A percentile compares a stretch with the other conserved stretches of the same genome.
phyloP scores from a whole-genome alignment of 1,140 invertebrate species.

The Platorchestia sp. region DNA sequence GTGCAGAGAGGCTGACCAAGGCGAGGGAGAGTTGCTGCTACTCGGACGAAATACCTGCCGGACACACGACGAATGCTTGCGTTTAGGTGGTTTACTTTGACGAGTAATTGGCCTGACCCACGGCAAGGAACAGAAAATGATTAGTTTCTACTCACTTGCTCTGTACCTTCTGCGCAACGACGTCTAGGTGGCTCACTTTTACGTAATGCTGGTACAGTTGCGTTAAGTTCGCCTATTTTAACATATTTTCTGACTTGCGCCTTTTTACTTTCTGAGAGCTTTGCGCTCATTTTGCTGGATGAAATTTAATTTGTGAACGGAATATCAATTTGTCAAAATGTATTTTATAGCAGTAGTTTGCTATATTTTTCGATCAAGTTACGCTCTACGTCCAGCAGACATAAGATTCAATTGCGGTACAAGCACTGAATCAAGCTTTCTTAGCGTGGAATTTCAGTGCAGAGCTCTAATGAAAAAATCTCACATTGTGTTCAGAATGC shows the following conservation, averaged over 20 bases:
- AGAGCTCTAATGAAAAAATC: too few species aligned
- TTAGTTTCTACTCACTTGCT: not conserved
- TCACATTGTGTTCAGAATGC: too few species aligned
- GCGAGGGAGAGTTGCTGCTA: too few species aligned
- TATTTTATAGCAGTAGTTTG: too few species aligned
- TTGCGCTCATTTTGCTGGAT: not conserved
- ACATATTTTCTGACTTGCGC: too few species aligned
- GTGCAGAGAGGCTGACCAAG: not conserved
- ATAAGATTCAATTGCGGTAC: not conserved
- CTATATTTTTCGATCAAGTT: not conserved
- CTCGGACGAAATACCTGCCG: not conserved
- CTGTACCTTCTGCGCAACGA: not conserved
- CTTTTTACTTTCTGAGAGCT: not conserved
- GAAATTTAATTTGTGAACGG: not conserved
- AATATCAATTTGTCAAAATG: not conserved
- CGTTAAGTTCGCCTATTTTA: too few species aligned
- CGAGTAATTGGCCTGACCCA: not conserved
- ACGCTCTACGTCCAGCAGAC: not conserved
- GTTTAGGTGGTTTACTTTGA: not conserved
- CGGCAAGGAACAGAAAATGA: not conserved
- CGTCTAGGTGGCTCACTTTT: not conserved
- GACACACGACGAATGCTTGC: not conserved
- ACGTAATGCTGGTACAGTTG: too few species aligned
- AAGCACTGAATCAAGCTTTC: not conserved
- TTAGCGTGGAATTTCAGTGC: too few species aligned